These are phyloP conservation scores for Megalurothrips usitatus DNA, from an alignment of 2,888 invertebrate species.

Conservation along the genomic window DNA sequence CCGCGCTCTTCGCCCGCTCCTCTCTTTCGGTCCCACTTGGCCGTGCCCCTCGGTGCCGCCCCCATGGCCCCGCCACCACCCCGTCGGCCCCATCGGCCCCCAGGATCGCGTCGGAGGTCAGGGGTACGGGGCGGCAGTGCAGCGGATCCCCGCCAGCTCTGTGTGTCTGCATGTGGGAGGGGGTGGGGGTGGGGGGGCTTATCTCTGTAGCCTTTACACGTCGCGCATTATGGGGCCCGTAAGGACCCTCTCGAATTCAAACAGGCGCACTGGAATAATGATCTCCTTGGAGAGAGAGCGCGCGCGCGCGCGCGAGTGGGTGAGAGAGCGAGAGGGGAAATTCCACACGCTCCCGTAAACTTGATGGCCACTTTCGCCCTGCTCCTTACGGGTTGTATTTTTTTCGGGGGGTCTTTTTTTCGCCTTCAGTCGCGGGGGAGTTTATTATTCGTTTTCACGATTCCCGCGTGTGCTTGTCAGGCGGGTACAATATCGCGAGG, in stretches of 20 bases:
- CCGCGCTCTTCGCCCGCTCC: neutral
- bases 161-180: too few species aligned
- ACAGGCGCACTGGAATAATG: neutral
- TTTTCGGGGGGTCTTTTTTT: neutral
- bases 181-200: neutral
- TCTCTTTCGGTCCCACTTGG: too few species aligned
- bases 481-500: neutral
- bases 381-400: neutral
- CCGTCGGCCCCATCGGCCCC: neutral
- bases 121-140: too few species aligned
- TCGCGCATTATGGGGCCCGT: neutral
- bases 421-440: neutral
- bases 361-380: neutral
- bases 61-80: neutral
- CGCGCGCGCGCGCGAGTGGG: neutral
- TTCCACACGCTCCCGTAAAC: neutral
- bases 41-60: neutral
- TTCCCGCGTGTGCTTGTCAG: neutral
- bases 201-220: neutral
- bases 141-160: too few species aligned
- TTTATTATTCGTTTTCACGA: neutral
- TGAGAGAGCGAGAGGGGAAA: neutral
- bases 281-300: neutral
- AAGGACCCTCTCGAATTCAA: slow-evolving; percentile 12
- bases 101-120: too few species aligned